phyloP scores from a whole-genome alignment of 2,797 vertebrate species.

The Anniella stebbinsi region DNA sequence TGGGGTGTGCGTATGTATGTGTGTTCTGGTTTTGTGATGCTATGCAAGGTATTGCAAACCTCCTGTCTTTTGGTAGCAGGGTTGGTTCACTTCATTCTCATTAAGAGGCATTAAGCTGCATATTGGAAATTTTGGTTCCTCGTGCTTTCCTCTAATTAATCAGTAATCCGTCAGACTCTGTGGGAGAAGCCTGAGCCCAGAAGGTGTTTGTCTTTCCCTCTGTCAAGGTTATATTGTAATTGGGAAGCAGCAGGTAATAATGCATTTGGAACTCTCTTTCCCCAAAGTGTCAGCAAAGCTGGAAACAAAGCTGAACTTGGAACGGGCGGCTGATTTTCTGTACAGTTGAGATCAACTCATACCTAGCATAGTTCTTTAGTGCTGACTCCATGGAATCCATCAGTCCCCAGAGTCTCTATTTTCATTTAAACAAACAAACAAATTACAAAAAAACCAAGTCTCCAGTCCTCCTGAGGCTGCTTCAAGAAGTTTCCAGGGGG shows the following conservation, averaged over 20 bases:
- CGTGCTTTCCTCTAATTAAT: slow-evolving; percentile 47
- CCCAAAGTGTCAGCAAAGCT: background rate
- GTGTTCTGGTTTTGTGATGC: background rate
- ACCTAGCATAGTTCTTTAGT: background rate
- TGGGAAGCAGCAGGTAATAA: background rate
- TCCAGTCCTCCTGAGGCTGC: background rate
- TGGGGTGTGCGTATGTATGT: background rate
- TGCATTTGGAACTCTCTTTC: background rate
- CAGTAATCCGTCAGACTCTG: slow-evolving; percentile 6
- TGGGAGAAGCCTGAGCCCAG: slow-evolving; percentile 19
- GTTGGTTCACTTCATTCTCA: slow-evolving; percentile 31
- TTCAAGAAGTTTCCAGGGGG: background rate
- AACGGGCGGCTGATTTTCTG: background rate
- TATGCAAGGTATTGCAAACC: background rate
- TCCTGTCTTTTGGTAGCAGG: slow-evolving; percentile 21
- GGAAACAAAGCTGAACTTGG: background rate
- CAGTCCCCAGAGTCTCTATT: too few species aligned
- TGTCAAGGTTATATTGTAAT: background rate
- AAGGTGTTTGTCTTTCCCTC: background rate
- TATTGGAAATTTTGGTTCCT: background rate
- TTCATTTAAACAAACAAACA: background rate
- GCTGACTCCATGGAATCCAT: background rate
- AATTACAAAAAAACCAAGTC: too few species aligned
- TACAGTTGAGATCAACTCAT: too few species aligned
- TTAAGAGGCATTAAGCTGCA: slow-evolving; percentile 44